These are phyloP conservation scores for Xanthorhoe designata DNA, from an alignment of 2,888 invertebrate species.

Conservation along the genomic window DNA sequence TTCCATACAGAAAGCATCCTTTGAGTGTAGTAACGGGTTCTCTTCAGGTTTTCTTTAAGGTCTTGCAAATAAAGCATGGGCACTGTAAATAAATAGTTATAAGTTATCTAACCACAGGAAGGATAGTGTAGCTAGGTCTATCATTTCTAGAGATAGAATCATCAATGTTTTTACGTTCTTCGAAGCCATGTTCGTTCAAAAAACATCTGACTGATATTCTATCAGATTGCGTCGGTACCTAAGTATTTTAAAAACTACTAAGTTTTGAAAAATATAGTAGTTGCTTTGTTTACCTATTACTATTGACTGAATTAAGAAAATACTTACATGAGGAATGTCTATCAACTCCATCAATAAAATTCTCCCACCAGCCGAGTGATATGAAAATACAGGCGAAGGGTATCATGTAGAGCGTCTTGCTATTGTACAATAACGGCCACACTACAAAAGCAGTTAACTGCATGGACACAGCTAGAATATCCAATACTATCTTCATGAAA, in stretches of 20 bases:
- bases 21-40: constrained; percentile 90
- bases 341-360: constrained; percentile 85
- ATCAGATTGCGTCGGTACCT: too few species aligned
- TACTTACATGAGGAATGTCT: constrained; percentile 62
- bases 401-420: constrained; percentile 84
- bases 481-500: constrained; percentile 74
- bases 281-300: too few species aligned
- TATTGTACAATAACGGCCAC: constrained; percentile 87
- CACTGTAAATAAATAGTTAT: constrained; percentile 52
- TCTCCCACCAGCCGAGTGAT: constrained; percentile 95
- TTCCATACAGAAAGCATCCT: constrained; percentile 91
- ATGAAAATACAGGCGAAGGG: constrained; percentile 88
- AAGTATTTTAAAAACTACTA: too few species aligned
- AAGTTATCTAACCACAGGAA: not conserved
- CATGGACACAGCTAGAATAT: constrained; percentile 86
- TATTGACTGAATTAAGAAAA: not conserved
- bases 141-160: too few species aligned
- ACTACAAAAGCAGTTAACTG: constrained; percentile 89
- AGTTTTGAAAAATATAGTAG: too few species aligned
- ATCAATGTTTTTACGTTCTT: too few species aligned
- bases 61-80: constrained; percentile 68
- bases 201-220: too few species aligned
- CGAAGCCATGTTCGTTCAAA: too few species aligned
- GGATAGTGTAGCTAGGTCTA: too few species aligned
- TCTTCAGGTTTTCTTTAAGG: constrained; percentile 85